Percentiles rank a stretch among this genome's conserved stretches.
Conservation (phyloP, 2,113 vertebrate genomes). For the Thalassarche chlororhynchos region DNA sequence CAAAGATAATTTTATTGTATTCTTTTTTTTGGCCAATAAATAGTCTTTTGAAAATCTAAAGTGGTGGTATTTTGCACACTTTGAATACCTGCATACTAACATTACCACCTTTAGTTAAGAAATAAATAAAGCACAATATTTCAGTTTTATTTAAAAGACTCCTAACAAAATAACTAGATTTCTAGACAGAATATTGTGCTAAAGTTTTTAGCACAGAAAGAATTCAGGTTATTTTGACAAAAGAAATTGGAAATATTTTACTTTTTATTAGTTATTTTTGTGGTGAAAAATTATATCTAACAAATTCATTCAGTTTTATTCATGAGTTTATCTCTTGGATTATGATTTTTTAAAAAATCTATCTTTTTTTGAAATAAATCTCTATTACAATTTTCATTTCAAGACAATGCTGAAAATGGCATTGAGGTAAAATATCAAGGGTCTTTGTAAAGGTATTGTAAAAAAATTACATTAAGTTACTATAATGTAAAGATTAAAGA, state of each 20-base stretch:
- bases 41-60: neutral
- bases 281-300: neutral
- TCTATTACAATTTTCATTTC: neutral
- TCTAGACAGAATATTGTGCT: neutral
- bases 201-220: neutral
- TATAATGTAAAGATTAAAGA: neutral
- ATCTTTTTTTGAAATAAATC: neutral
- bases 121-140: neutral
- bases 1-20: neutral
- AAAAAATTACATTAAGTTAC: neutral
- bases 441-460: neutral
- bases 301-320: neutral
- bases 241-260: neutral
- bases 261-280: neutral
- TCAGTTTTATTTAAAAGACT: neutral
- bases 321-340: neutral
- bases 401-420: neutral
- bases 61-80: neutral
- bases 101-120: neutral
- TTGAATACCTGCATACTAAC: neutral
- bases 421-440: neutral
- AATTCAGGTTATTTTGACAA: neutral
- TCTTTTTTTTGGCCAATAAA: neutral
- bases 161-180: neutral
- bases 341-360: neutral